Percentiles rank a stretch among this genome's conserved stretches.
Evolutionary conservation across 2,113 vertebrate genomes (phyloP).

Genomic region (Sialia sialis): DNA sequence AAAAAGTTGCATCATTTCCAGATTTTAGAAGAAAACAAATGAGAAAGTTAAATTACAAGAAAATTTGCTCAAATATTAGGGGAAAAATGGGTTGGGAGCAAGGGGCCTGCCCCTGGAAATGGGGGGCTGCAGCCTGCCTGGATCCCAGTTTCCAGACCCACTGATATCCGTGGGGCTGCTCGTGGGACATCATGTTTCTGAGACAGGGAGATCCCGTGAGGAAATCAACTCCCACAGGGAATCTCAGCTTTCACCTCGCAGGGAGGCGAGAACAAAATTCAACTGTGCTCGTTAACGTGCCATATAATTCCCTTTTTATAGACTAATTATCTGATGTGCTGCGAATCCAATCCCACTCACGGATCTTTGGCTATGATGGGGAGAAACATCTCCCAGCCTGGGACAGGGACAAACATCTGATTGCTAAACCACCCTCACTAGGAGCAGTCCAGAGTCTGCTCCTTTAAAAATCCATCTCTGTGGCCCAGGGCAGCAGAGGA

Average conservation of each 20-base stretch:
- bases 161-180: accelerated
- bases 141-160: accelerated
- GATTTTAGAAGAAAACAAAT: background rate
- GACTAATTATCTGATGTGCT: background rate
- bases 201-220: background rate
- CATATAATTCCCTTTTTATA: background rate
- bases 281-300: background rate
- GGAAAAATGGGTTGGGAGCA: background rate
- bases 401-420: background rate
- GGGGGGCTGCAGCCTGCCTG: background rate
- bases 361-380: background rate
- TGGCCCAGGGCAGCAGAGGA: background rate
- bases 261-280: background rate
- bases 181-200: accelerated
- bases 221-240: background rate
- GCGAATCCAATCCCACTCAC: accelerated
- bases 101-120: background rate
- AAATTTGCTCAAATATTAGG: background rate
- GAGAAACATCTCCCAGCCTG: background rate
- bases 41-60: background rate
- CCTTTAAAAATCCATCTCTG: accelerated
- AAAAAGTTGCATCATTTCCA: background rate
- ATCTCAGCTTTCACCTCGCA: background rate
- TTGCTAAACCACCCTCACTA: too few relatives aligned
- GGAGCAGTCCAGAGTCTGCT: background rate